These are phyloP conservation scores for Hylaeus volcanicus DNA, from an alignment of 1,140 invertebrate species.

Conservation along the genomic window DNA sequence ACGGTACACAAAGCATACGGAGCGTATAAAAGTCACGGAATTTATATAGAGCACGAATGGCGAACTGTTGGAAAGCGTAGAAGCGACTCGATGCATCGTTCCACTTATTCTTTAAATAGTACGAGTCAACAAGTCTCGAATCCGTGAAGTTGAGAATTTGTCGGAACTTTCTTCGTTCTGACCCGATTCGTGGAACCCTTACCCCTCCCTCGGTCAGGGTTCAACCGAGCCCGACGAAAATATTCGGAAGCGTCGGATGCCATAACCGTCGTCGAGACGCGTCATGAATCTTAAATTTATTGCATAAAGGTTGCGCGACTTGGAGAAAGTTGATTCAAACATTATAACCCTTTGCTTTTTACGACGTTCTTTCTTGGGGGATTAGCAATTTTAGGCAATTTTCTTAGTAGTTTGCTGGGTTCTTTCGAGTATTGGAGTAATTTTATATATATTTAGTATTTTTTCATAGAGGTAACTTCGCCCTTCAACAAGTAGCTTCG, in stretches of 20 bases:
- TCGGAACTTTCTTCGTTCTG: slow-evolving; percentile 29
- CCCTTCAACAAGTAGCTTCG: too few species aligned
- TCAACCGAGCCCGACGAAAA: slow-evolving; percentile 21
- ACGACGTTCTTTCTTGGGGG: too few species aligned
- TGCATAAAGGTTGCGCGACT: slow-evolving; percentile 16
- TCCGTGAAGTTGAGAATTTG: slow-evolving; percentile 37
- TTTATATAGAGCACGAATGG: slow-evolving; percentile 23
- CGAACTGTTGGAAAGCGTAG: not conserved
- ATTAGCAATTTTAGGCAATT: too few species aligned
- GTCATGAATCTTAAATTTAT: not conserved
- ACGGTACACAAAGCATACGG: not conserved
- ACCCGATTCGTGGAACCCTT: slow-evolving; percentile 3
- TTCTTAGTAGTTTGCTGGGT: too few species aligned
- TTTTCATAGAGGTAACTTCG: too few species aligned
- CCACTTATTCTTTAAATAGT: slow-evolving; percentile 52
- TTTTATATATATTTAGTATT: too few species aligned
- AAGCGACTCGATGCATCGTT: slow-evolving; percentile 6
- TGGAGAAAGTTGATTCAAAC: too few species aligned
- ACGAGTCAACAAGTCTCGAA: slow-evolving; percentile 31
- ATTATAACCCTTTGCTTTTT: too few species aligned
- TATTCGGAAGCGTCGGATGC: slow-evolving; percentile 13
- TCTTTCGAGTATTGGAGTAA: too few species aligned
- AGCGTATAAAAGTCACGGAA: slow-evolving; percentile 1
- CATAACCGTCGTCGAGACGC: not conserved
- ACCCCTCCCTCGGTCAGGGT: not conserved